Percentiles rank a stretch among this genome's conserved stretches.
Evolutionary conservation across 2,888 invertebrate species (phyloP).

Genomic region (Mystacides longicornis): DNA sequence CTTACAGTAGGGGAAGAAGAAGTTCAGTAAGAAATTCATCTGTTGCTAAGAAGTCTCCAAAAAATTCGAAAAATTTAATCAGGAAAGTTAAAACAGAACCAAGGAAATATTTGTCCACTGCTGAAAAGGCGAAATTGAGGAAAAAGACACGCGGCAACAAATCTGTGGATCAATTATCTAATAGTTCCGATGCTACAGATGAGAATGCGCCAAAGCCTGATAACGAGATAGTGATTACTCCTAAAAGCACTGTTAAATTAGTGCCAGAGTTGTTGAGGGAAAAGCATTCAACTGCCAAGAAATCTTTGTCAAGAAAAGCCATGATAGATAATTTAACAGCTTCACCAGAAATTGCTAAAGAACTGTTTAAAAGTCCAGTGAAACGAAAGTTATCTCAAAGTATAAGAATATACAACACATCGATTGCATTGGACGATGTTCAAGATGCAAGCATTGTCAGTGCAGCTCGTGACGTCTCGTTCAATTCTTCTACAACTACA

Average conservation of each 20-base stretch:
- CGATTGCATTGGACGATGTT: conserved; percentile 32
- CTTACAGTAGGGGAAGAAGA: background rate
- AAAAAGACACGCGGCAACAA: conserved; percentile 9
- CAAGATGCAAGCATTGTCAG: conserved; percentile 22
- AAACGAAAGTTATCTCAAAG: conserved; percentile 46
- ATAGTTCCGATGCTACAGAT: conserved; percentile 28
- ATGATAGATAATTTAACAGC: conserved; percentile 42
- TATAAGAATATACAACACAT: conserved; percentile 40
- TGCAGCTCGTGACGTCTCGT: conserved; percentile 16
- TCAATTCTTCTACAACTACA: conserved; percentile 24
- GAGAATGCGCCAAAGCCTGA: conserved; percentile 22
- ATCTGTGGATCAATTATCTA: conserved; percentile 29
- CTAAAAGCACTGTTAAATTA: conserved; percentile 36
- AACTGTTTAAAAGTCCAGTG: conserved; percentile 44
- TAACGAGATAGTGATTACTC: conserved; percentile 35
- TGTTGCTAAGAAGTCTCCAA: background rate
- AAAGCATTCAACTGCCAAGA: conserved; percentile 40
- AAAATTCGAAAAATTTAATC: background rate
- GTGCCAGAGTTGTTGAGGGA: conserved; percentile 41
- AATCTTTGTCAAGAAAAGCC: conserved; percentile 42
- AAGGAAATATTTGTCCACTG: conserved; percentile 5
- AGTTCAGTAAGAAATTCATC: background rate
- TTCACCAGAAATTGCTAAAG: conserved; percentile 38
- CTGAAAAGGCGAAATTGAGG: conserved; percentile 4
- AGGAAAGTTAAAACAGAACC: conserved; percentile 10